Conservation (phyloP, 2,888 invertebrate genomes). For the Acholoe squamosa region DNA sequence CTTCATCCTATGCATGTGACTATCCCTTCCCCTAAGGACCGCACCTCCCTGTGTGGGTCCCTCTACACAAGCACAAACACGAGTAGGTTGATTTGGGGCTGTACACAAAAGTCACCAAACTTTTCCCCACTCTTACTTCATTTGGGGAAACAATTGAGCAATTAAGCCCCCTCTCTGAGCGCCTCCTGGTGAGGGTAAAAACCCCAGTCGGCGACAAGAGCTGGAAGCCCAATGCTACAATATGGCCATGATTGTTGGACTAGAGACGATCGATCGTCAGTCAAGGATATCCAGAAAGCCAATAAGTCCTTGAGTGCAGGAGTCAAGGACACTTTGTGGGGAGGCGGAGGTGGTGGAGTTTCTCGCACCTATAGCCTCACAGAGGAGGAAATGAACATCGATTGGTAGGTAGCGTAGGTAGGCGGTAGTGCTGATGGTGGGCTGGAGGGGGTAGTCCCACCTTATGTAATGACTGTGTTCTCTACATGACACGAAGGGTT, state of each 20-base stretch:
- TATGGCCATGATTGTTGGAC: constrained; percentile 11
- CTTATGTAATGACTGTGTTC: no score
- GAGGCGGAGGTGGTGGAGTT: background rate
- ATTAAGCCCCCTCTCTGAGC: background rate
- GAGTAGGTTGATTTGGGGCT: background rate
- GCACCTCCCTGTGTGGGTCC: background rate
- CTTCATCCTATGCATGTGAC: background rate
- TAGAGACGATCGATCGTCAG: background rate
- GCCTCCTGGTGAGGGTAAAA: background rate
- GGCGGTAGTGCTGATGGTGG: no score
- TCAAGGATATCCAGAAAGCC: background rate
- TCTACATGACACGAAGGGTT: no score
- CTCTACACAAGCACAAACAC: background rate
- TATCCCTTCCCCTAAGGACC: constrained; percentile 1
- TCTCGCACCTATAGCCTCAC: no score
- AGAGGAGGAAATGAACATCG: no score
- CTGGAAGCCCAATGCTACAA: background rate
- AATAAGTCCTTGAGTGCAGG: constrained; percentile 20
- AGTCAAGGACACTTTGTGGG: background rate
- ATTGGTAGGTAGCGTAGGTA: no score
- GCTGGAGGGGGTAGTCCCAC: no score
- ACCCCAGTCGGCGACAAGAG: background rate
- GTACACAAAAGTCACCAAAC: background rate
- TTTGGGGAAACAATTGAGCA: background rate
- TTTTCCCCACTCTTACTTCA: background rate